Evolutionary conservation across 2,888 invertebrate genomes (phyloP), one percentile per base, ranked within the genome.

Genomic region (Dastarcus helophoroides): DNA sequence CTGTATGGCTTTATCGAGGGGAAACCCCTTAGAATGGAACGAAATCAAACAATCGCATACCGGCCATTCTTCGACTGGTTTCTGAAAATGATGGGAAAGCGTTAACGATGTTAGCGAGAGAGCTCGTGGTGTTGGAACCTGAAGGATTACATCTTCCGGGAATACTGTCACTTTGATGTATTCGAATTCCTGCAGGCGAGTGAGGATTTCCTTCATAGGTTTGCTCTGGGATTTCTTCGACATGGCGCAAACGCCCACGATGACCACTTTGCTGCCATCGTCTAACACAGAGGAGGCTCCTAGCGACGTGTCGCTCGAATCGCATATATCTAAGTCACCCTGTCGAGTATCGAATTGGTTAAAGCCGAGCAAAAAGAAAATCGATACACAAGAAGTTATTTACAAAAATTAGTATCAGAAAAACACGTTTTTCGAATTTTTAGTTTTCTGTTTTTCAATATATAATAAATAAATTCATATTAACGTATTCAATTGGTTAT

Each of bases 201-300:
- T 89, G 34, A 99, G 73, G 50, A 99, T 99, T 65, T 97, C 97
- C 56, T 86, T 86, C 98, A 99, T 99, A 8, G 98, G 98, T 63
- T 95, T 97, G 42, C 95, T 94, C 57, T 91, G 88, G 19, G 95
- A 93, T 65, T 99, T 99, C 66, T 98, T 97, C 54, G 89, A 85
- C 98, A 99, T 99, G 45, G 98, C 97, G 69, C 98, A 99, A 36
- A 99, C 84, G 39, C 98, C 98, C 50, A 99, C 93, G 58, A 93
- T 74, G 49, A 98, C 91, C 56, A 93, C 88, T 62, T 89, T 89
- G 50, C 81, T 82, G 57, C 67, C 73, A 26, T 67, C 67, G 38
- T 68, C 69, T 56, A 63, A 50, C 38, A 64, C 67, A 42, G 58
- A 58, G 36, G 51, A 44, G 33, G 58, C 58, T 14, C 50, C 62